A percentile compares a stretch with the other conserved stretches of the same genome.
These are phyloP conservation scores for Polypedilum vanderplanki DNA, from an alignment of 1,140 invertebrate species.

Conservation along the genomic window DNA sequence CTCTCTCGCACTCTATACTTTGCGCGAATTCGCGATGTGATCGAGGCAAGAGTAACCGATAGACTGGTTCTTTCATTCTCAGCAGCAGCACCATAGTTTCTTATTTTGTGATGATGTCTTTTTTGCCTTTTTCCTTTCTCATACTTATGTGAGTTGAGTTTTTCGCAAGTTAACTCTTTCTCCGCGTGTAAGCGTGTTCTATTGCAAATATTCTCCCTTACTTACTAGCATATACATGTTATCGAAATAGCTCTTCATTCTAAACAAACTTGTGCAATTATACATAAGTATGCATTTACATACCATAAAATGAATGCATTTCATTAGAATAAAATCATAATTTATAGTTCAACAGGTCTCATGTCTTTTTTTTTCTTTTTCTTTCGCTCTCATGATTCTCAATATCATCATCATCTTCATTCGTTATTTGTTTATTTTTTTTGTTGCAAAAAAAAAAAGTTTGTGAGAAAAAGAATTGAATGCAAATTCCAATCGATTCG, in stretches of 20 bases:
- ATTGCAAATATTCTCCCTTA: no score
- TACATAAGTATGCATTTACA: no score
- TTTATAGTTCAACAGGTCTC: background rate
- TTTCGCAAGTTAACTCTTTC: background rate
- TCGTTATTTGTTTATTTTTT: background rate
- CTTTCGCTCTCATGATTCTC: background rate
- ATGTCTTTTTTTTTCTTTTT: no score
- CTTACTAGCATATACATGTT: no score
- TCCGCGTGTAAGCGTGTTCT: background rate
- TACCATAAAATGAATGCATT: no score
- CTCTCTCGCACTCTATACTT: background rate
- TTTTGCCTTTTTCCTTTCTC: background rate
- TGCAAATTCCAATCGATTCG: slow-evolving; percentile 9
- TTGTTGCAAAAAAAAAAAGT: background rate
- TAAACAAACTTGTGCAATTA: no score
- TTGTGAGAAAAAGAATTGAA: background rate
- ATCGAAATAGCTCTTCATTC: no score
- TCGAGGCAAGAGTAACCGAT: background rate
- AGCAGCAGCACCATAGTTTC: slow-evolving; percentile 3
- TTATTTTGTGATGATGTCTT: slow-evolving; percentile 3
- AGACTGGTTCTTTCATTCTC: slow-evolving; percentile 19
- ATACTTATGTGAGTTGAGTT: background rate
- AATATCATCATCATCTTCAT: background rate
- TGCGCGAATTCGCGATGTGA: background rate
- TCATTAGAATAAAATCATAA: slow-evolving; percentile 3